Evolutionary conservation across 2,888 invertebrate genomes (phyloP), one percentile per base, ranked within the genome.

Genomic region (Pseudolycoriella hygida): DNA sequence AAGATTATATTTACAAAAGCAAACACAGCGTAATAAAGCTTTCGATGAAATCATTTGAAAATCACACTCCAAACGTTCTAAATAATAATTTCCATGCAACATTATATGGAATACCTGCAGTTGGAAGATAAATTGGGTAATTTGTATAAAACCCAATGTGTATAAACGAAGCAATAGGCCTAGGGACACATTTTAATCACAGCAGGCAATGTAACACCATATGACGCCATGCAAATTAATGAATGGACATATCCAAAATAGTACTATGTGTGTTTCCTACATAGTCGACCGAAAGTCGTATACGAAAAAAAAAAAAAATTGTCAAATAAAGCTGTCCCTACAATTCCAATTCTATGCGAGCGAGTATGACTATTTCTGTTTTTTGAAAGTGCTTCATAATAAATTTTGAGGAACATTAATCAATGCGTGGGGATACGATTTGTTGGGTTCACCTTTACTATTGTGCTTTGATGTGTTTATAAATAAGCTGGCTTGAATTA

Each of bases 211-310:
- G 43, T 43, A 19, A 38, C 37, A 37, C 43, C 43, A 43, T 43
- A 43, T 43, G 43, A 37, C 43, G 37, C 39, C 39, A 17, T 39
- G 37, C 37, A 37, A 43, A 43, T 43, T 43, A 43, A 43, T 43
- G 43, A 43, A 43, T 17, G 43, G 43, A 32, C 43, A 43, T 20
- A 37, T 43, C 17, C 43, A 30, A 25, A 25, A 25, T 25, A 25
- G 25, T 25, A 25, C 8, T 25, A 8, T 25, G 5, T 25, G 25
- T 25, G 4, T 25, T 25, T 25, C 25, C 25, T 25, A 25, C 25
- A 25, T 8, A 25, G 4, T n/a, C n/a, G n/a, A 25, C 25, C 4
- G 25, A 25, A 25, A 25, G 25, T 25, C 25, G 25, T 25, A 10
- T 39, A 17, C 39, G 17, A 14, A 3, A 39, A 14, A 11, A 39